phyloP scores from a whole-genome alignment of 2,888 invertebrate genomes.

The Poecilobothrus nobilitatus region DNA sequence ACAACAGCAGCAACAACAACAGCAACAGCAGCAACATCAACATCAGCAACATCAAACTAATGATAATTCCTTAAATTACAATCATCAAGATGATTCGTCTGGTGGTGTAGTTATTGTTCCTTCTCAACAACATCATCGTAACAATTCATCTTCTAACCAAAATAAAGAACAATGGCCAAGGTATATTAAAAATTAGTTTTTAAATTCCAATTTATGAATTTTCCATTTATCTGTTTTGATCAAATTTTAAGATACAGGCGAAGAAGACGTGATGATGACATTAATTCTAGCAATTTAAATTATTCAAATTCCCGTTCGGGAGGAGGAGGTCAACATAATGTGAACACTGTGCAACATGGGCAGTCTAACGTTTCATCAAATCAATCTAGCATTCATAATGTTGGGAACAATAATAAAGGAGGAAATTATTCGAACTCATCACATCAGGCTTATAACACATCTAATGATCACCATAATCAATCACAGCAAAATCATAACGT shows the following conservation, averaged over 20 bases:
- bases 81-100: not conserved
- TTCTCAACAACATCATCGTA: conserved; percentile 18
- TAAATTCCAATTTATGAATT: too few relatives aligned
- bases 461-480: conserved; percentile 15
- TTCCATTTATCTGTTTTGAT: too few relatives aligned
- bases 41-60: conserved; percentile 10
- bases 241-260: conserved; percentile 24
- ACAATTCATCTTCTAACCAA: conserved; percentile 22
- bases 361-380: not conserved
- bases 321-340: not conserved
- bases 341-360: not conserved
- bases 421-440: conserved; percentile 7
- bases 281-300: conserved; percentile 29
- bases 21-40: conserved; percentile 8
- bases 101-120: not conserved
- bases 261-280: conserved; percentile 31
- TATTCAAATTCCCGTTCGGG: conserved; percentile 28
- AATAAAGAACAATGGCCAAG: conserved; percentile 42
- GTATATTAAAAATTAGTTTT: conserved; percentile 40
- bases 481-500: conserved; percentile 26
- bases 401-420: not conserved
- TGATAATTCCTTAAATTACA: not conserved
- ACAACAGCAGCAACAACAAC: conserved; percentile 19
- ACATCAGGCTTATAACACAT: not conserved
- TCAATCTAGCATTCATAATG: not conserved